These are phyloP conservation scores for Pseudococcus jackbeardsleyi DNA, from an alignment of 2,888 invertebrate species.

Conservation along the genomic window DNA sequence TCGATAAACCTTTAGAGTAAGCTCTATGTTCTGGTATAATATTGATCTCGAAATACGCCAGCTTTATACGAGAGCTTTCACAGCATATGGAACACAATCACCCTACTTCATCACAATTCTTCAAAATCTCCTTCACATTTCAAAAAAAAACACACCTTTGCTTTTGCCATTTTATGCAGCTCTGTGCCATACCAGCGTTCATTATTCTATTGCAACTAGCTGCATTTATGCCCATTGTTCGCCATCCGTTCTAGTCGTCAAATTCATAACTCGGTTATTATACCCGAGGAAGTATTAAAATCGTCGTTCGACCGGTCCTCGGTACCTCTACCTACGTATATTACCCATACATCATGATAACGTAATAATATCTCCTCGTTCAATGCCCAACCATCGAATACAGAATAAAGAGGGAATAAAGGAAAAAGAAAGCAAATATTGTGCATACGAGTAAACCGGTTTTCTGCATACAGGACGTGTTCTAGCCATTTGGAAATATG, in stretches of 20 bases:
- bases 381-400: not conserved
- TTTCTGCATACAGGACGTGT: constrained; percentile 9
- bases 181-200: not conserved
- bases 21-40: not conserved
- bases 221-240: not conserved
- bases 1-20: not conserved
- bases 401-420: not conserved
- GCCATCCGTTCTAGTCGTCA: not conserved
- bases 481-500: not conserved
- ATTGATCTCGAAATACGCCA: not conserved
- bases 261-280: not conserved
- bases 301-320: not conserved
- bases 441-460: not conserved
- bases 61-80: not conserved
- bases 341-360: not conserved
- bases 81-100: not conserved
- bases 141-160: not conserved
- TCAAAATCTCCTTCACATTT: not conserved
- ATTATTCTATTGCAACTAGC: not conserved
- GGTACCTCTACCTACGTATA: not conserved
- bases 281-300: constrained; percentile 1
- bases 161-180: not conserved
- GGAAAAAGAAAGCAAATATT: not conserved
- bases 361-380: constrained; percentile 2
- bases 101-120: not conserved